These are phyloP conservation scores for Acropora tenuis DNA, from an alignment of 64 coral and sea anemone species.

Conservation along the genomic window DNA sequence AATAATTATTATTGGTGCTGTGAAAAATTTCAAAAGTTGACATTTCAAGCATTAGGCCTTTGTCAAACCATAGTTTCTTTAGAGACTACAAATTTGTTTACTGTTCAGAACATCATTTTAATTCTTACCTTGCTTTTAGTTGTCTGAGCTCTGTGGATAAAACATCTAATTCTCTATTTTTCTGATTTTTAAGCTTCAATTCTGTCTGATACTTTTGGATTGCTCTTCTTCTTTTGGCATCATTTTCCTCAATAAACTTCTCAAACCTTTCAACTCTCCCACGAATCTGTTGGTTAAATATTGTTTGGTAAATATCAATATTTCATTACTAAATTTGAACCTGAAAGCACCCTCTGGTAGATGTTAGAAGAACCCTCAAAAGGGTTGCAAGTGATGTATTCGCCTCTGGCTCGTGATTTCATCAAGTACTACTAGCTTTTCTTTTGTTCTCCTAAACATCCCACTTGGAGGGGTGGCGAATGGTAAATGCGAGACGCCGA, in stretches of 20 bases:
- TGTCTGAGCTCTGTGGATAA: constrained; percentile 59
- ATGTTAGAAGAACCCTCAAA: background rate
- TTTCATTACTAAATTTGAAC: background rate
- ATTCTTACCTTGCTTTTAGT: constrained; percentile 69
- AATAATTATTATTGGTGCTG: no score
- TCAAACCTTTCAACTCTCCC: constrained; percentile 94
- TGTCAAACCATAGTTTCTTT: no score
- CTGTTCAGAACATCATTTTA: background rate
- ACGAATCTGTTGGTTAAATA: constrained; percentile 60
- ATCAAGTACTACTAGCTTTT: no score
- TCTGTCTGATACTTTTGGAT: constrained; percentile 97
- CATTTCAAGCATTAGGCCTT: no score
- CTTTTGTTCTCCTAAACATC: no score
- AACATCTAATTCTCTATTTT: constrained; percentile 64
- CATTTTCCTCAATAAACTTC: constrained; percentile 99
- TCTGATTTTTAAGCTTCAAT: constrained; percentile 79
- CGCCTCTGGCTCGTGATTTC: no score
- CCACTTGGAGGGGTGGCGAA: no score
- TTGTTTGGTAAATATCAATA: background rate
- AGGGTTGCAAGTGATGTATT: background rate
- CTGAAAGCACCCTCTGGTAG: no score
- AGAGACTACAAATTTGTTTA: background rate
- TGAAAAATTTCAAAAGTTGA: no score
- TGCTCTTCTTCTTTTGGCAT: constrained; percentile 90
- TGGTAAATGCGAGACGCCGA: no score